Evolutionary conservation across 1,140 invertebrate genomes (phyloP).

Genomic region (Cheumatopsyche charites): DNA sequence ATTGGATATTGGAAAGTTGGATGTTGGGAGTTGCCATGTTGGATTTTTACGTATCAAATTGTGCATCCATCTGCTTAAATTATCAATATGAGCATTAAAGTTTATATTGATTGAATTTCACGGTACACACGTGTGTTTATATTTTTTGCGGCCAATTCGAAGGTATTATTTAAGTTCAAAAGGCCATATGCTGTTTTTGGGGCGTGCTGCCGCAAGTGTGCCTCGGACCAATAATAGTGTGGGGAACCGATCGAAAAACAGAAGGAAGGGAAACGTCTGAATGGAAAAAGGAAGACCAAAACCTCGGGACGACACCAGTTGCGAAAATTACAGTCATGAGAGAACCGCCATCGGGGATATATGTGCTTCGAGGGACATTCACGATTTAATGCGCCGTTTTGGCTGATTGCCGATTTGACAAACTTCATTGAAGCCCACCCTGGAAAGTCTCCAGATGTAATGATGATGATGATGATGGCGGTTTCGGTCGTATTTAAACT

Average conservation of each 20-base stretch:
- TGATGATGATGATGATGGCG: too few relatives aligned
- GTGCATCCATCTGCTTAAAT: neutral
- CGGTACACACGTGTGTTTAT: neutral
- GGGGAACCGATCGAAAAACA: conserved; percentile 20
- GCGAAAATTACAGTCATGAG: conserved; percentile 33
- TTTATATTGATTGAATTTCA: conserved; percentile 22
- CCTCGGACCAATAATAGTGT: conserved; percentile 10
- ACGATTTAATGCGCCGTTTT: neutral
- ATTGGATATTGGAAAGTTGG: too few relatives aligned
- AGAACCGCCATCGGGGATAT: conserved; percentile 23
- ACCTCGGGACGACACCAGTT: conserved; percentile 8
- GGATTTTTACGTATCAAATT: neutral
- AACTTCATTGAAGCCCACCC: neutral
- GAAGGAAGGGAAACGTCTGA: conserved; percentile 24
- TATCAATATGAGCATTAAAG: conserved; percentile 4
- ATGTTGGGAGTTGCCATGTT: neutral
- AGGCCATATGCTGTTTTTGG: conserved; percentile 36
- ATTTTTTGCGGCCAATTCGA: conserved; percentile 13
- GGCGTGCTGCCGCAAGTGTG: conserved; percentile 38
- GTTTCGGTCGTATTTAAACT: neutral
- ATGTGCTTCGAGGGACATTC: conserved; percentile 7
- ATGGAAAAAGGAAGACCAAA: neutral
- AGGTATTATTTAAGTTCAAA: conserved; percentile 36
- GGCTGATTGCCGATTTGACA: conserved; percentile 21
- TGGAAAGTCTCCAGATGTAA: too few relatives aligned